Conservation (phyloP, 2,888 invertebrate genomes). For the Xestia xanthographa region DNA sequence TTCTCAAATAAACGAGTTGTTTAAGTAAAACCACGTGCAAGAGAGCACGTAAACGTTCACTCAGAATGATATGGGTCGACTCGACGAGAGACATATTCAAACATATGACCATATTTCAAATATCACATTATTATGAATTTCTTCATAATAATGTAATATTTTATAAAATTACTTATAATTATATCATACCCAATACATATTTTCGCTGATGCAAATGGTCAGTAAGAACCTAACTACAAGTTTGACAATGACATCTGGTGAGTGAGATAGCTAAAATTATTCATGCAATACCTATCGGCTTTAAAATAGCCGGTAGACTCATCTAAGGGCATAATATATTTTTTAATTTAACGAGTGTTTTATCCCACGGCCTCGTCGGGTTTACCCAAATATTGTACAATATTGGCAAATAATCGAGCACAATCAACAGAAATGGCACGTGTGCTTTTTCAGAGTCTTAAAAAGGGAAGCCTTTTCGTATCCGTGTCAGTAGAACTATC, state of each 20-base stretch:
- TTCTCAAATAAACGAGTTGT: conserved; percentile 32
- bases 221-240: no score
- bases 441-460: conserved; percentile 17
- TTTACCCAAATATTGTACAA: conserved; percentile 15
- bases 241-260: background rate
- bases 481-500: conserved; percentile 1
- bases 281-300: background rate
- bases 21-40: conserved; percentile 18
- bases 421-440: background rate
- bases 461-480: background rate
- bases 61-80: conserved; percentile 4
- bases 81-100: conserved; percentile 12
- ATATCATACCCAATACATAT: background rate
- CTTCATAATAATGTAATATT: background rate
- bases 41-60: conserved; percentile 36
- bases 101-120: conserved; percentile 6
- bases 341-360: background rate
- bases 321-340: background rate
- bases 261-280: background rate
- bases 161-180: background rate
- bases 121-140: no score
- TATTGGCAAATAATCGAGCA: background rate
- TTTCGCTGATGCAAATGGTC: background rate
- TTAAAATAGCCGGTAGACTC: background rate
- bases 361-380: background rate